Evolutionary conservation across 2,797 vertebrate genomes (phyloP).

Genomic region (Heterohyrax brucei): DNA sequence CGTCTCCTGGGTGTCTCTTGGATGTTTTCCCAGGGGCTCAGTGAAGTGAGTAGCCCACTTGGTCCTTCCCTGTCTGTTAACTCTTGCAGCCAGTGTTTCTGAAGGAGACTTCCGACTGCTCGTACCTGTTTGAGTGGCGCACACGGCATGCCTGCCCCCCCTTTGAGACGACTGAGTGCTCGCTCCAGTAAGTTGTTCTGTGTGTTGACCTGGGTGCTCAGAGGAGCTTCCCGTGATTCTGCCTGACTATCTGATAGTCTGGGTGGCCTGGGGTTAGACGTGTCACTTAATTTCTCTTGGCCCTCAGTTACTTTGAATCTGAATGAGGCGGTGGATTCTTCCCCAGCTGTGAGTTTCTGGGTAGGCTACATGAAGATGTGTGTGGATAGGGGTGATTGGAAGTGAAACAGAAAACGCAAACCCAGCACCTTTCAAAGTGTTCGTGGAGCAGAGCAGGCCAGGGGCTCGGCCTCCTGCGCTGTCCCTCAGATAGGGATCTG

Average conservation of each 20-base stretch:
- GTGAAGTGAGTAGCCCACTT: not conserved
- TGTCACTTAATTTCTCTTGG: not conserved
- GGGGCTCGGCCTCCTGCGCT: not conserved
- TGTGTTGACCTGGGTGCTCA: fast-evolving
- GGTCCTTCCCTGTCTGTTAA: fast-evolving
- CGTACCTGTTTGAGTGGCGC: slow-evolving; percentile 97
- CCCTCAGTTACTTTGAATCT: not conserved
- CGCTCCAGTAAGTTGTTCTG: slow-evolving; percentile 93
- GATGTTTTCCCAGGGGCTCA: not conserved
- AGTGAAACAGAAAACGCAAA: not conserved
- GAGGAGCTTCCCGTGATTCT: not conserved
- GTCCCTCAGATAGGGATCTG: not conserved
- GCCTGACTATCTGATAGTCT: not conserved
- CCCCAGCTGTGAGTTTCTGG: not conserved
- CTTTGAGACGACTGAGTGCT: slow-evolving; percentile 94
- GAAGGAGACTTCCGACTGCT: slow-evolving; percentile 96
- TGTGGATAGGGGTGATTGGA: not conserved
- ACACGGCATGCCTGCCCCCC: slow-evolving; percentile 95
- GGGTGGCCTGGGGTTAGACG: fast-evolving
- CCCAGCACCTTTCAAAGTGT: not conserved
- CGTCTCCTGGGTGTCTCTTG: not conserved
- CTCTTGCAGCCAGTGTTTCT: slow-evolving; percentile 94
- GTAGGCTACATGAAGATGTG: fast-evolving
- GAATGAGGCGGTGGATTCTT: fast-evolving
- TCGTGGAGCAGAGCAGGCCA: not conserved